Evolutionary conservation across 1,140 invertebrate genomes (phyloP).

Genomic region (Brachionus asplanchnoidis): DNA sequence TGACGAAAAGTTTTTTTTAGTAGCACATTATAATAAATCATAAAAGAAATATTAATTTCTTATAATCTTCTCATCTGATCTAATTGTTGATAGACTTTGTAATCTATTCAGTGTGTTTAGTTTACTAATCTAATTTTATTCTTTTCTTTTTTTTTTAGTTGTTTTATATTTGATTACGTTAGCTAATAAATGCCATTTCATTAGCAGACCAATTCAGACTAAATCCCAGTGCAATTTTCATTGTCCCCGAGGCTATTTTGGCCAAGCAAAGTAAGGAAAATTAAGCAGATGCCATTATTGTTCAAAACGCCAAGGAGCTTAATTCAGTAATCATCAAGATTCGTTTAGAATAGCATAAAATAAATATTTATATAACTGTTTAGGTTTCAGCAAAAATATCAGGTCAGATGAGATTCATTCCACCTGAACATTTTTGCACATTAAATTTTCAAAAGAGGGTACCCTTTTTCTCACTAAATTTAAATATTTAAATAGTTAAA

Average conservation of each 20-base stretch:
- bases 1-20: not conserved
- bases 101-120: not conserved
- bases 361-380: not conserved
- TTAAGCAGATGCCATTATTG: not conserved
- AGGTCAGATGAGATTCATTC: not conserved
- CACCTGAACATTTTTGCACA: not conserved
- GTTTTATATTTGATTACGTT: not conserved
- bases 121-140: not conserved
- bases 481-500: not conserved
- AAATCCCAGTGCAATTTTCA: not conserved
- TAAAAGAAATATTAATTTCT: constrained; percentile 17
- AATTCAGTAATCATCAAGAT: not conserved
- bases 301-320: not conserved
- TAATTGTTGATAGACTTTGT: constrained; percentile 14
- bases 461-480: not conserved
- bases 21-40: constrained; percentile 20
- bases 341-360: not conserved
- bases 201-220: not conserved
- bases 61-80: not conserved
- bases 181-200: not conserved
- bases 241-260: not conserved
- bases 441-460: not conserved
- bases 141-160: not conserved
- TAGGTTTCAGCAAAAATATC: not conserved
- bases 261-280: not conserved